Conservation (phyloP, 1,140 invertebrate species). For the Lanistes nyassanus region DNA sequence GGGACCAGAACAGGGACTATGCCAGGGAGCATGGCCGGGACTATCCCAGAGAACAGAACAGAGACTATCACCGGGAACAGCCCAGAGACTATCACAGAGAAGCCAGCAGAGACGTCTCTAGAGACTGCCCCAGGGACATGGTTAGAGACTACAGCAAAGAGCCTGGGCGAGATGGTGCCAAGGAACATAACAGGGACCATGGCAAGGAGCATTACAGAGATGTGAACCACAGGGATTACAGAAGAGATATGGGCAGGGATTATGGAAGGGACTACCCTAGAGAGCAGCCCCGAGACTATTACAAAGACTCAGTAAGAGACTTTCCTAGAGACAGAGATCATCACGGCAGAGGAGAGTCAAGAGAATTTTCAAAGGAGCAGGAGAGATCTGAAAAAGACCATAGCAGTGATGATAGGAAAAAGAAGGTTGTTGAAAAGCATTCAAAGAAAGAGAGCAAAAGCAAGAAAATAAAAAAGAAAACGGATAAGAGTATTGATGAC, state of each 20-base stretch:
- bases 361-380: neutral
- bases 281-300: slow-evolving; percentile 8
- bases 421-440: slow-evolving; percentile 25
- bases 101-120: neutral
- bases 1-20: slow-evolving; percentile 13
- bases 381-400: slow-evolving; percentile 1
- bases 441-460: slow-evolving; percentile 52
- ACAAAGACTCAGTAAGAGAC: slow-evolving; percentile 1
- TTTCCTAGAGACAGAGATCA: slow-evolving; percentile 14
- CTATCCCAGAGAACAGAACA: neutral
- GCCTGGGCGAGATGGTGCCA: neutral
- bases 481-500: slow-evolving; percentile 45
- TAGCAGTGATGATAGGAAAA: slow-evolving; percentile 14
- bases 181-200: slow-evolving; percentile 1
- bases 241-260: neutral
- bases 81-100: slow-evolving; percentile 8
- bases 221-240: neutral
- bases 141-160: slow-evolving; percentile 2
- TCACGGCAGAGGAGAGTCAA: slow-evolving; percentile 1
- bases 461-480: slow-evolving; percentile 64
- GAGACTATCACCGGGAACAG: neutral
- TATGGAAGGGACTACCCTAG: neutral
- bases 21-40: neutral
- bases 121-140: neutral
- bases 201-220: slow-evolving; percentile 5